Evolutionary conservation across 1,140 invertebrate species (phyloP).

Genomic region (Piezodorus guildinii): DNA sequence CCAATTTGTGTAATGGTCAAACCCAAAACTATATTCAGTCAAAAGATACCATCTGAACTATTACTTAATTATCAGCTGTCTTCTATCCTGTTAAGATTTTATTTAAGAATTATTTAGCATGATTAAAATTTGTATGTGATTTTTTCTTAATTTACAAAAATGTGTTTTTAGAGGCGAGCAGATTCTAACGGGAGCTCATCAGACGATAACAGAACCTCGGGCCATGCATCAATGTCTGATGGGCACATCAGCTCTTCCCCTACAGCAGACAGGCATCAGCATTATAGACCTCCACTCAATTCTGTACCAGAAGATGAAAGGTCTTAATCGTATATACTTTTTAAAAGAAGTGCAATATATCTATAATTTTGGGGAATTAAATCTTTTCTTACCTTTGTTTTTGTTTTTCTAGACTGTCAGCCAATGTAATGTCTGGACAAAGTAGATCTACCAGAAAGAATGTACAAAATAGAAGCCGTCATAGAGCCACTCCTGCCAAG

Average conservation of each 20-base stretch:
- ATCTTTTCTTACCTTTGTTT: too few species aligned
- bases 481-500: slow-evolving; percentile 53
- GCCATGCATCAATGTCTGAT: slow-evolving; percentile 84
- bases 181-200: slow-evolving; percentile 68
- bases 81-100: too few species aligned
- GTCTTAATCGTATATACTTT: not conserved
- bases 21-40: too few species aligned
- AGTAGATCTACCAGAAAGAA: slow-evolving; percentile 39
- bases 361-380: not conserved
- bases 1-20: too few species aligned
- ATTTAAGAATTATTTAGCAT: too few species aligned
- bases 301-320: slow-evolving; percentile 58
- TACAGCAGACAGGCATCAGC: slow-evolving; percentile 40
- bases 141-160: too few species aligned
- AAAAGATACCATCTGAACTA: too few species aligned
- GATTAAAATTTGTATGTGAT: too few species aligned
- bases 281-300: slow-evolving; percentile 44
- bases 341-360: not conserved
- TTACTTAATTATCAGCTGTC: too few species aligned
- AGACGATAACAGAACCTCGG: slow-evolving; percentile 76
- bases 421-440: slow-evolving; percentile 49
- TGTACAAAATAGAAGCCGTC: slow-evolving; percentile 45
- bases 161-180: slow-evolving; percentile 47
- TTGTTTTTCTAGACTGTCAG: slow-evolving; percentile 35
- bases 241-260: slow-evolving; percentile 55